phyloP scores from a whole-genome alignment of 2,888 invertebrate species.

The Athalia circularis region DNA sequence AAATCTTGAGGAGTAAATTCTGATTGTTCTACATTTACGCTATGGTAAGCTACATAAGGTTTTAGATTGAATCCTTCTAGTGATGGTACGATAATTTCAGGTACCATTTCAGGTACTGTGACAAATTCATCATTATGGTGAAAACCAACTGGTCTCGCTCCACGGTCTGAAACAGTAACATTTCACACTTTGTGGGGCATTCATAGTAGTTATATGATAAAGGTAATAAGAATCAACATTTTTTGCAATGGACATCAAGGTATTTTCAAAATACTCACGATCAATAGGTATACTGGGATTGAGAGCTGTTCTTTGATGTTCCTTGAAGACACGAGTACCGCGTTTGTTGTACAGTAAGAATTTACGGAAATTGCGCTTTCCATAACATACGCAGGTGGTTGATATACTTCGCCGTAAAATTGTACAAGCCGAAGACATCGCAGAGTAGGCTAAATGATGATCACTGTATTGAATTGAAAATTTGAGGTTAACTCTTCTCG shows the following conservation, averaged over 20 bases:
- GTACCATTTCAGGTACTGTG: conserved; percentile 89
- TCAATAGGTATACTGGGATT: conserved; percentile 82
- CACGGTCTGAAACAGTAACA: conserved; percentile 76
- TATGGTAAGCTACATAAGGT: conserved; percentile 95
- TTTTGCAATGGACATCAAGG: background rate
- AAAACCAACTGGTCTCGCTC: conserved; percentile 82
- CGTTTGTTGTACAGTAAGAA: conserved; percentile 86
- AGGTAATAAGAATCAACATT: no score
- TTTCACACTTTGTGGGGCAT: background rate
- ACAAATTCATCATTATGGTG: conserved; percentile 77
- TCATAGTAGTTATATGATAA: background rate
- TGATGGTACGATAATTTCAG: conserved; percentile 94
- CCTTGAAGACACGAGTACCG: conserved; percentile 82
- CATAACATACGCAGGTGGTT: conserved; percentile 76
- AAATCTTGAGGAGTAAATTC: conserved; percentile 90
- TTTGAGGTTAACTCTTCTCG: background rate
- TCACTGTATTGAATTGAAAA: background rate
- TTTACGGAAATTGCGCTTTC: conserved; percentile 90
- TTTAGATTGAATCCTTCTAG: conserved; percentile 88
- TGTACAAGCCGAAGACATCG: conserved; percentile 61
- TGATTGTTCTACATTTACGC: conserved; percentile 82
- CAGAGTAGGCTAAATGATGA: background rate
- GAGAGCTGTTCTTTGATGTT: conserved; percentile 76
- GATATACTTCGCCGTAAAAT: conserved; percentile 75
- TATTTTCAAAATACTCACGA: conserved; percentile 73